Evolutionary conservation across 1,140 invertebrate genomes (phyloP), one percentile per base, ranked within the genome.

Genomic region (Tetramorium simillimum): DNA sequence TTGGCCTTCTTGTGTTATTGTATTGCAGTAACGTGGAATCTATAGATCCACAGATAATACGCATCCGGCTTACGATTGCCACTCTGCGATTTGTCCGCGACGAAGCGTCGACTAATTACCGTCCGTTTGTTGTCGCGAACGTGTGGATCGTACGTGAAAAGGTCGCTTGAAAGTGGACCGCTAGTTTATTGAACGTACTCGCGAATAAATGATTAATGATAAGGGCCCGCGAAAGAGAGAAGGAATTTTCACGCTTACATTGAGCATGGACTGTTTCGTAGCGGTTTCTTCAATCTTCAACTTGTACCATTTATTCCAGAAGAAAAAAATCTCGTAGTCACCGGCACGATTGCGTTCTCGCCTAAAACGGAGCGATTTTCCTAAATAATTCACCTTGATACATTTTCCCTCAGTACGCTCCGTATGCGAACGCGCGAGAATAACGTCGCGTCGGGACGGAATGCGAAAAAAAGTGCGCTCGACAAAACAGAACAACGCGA

Each of bases 71-170:
- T 70, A 53, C 46, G 33, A 81, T 81, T 70, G 1, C 4, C 60
- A 51, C 46, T 46, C 28, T 18, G 60, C 76, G 24, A n/a, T 40
- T 43, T 37, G 33, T 70, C 10, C 77, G 21, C 77, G 49, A 80
- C 77, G n/a, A 80, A 69, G 62, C 63, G 49, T 70, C 77, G 33
- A 81, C 63, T 81, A 81, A 81, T 81, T 81, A 81, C 46, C 77
- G 63, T 24, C 21, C 77, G 28, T 81, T 81, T 81, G 77, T 81
- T 81, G 63, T 81, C 28, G 46, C 77, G 43, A 28, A 78, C 43
- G 40, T 49, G 63, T 69, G 33, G 9, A 24, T 81, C 63, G 77
- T 70, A 40, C 5, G 49, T 81, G 77, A 81, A 56, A 67, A 70
- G 77, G n/a, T 69, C 43, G 28, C 12, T 70, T 46, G 63, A 56